Base-by-base conservation (phyloP, 2,797 vertebrate genomes). In the Cyprinodon diabolis region DNA sequence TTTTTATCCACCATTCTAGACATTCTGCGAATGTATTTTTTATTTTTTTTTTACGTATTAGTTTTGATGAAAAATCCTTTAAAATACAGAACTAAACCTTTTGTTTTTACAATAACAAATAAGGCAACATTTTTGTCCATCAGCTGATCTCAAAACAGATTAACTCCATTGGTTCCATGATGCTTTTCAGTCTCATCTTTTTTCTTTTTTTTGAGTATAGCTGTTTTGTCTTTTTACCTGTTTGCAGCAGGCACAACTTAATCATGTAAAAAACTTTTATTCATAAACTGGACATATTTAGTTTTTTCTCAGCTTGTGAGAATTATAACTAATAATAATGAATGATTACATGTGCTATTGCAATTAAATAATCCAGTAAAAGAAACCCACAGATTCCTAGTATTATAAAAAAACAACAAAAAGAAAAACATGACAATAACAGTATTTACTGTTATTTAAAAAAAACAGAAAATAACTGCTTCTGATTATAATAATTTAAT, bases 61-160 rank as follows among this genome's bases (percentile, higher is more conserved):
- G n/a, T 30, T 30, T 2, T 30, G 30, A 30, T 30, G 30, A 30
- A 30, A 30, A 30, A 30, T 30, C 30, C 30, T 30, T 30, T 30
- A 30, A 30, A 49, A 49, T 49, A 19, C 52, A 21, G 52, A 54
- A 54, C 52, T n/a, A 54, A 23, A 10, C 12, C 0, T 56, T 23
- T 13, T 23, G n/a, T 56, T 79, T 45, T 71, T 65, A 68, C 63
- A 72, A 72, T 69, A 76, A 72, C 78, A 82, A 81, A 87, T 71
- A 35, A 10, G 71, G n/a, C 23, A 30, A 60, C n/a, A 56, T 69
- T 63, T 10, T 56, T 56, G 23, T 56, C 11, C 13, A 49, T 14
- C 12, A 49, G 2, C 12, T 49, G 13, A 15, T 49, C 4, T 49
- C 4, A 4, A 12, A 49, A 14, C 48, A 49, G 48, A 49, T 14